These are phyloP conservation scores for Lasioglossum pauxillum DNA, from an alignment of 2,888 invertebrate species.

Conservation along the genomic window DNA sequence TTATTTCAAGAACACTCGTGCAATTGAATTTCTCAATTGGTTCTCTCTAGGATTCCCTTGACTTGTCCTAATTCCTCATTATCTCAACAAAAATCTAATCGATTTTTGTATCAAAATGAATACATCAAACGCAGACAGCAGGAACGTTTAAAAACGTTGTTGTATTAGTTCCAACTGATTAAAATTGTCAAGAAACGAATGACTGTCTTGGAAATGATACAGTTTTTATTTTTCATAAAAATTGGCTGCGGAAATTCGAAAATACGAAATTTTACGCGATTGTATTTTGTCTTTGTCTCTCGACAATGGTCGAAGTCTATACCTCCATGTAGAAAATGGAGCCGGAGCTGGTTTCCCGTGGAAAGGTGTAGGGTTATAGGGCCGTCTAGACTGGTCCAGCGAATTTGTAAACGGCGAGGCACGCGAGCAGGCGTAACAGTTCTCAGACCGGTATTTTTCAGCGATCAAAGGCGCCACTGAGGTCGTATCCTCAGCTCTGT, in stretches of 20 bases:
- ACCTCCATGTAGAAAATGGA: background rate
- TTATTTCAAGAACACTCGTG: too few relatives aligned
- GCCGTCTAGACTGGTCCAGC: background rate
- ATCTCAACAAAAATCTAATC: too few relatives aligned
- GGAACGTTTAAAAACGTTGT: too few relatives aligned
- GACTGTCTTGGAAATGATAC: too few relatives aligned
- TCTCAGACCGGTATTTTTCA: constrained; percentile 50
- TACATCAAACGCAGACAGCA: too few relatives aligned
- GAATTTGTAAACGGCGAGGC: constrained; percentile 16
- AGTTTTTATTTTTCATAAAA: background rate
- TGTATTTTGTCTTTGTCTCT: too few relatives aligned
- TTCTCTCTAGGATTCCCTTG: too few relatives aligned
- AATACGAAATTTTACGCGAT: background rate
- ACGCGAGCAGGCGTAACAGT: constrained; percentile 25
- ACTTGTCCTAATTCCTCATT: too few relatives aligned
- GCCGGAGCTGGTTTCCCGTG: background rate
- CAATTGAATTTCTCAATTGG: background rate
- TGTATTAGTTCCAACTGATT: too few relatives aligned
- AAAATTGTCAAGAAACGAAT: too few relatives aligned
- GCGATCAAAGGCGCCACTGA: constrained; percentile 59
- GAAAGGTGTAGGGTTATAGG: background rate
- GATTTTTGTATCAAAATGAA: too few relatives aligned
- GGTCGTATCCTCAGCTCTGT: constrained; percentile 59
- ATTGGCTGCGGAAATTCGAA: background rate
- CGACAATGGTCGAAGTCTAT: too few relatives aligned